A percentile compares a stretch with the other conserved stretches of the same genome.
Evolutionary conservation across 2,113 vertebrate genomes (phyloP).

Genomic region (Ptilonorhynchus violaceus): DNA sequence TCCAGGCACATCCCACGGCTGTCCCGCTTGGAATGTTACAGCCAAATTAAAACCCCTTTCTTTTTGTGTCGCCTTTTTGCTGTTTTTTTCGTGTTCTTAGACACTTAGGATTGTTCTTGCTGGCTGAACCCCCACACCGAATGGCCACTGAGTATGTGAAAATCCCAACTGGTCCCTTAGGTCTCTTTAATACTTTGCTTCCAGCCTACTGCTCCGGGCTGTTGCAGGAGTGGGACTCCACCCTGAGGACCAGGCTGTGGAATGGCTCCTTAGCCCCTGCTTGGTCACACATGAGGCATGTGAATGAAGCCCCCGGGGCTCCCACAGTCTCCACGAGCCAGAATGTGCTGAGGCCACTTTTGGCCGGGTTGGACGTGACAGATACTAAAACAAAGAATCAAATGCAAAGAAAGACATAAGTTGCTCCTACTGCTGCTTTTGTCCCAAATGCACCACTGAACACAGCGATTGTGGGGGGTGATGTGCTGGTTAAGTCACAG

Average conservation of each 20-base stretch:
- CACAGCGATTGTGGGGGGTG: not conserved
- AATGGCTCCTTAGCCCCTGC: not conserved
- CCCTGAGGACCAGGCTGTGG: slow-evolving; percentile 30
- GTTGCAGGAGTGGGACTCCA: not conserved
- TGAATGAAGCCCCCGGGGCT: slow-evolving; percentile 7
- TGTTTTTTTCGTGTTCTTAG: not conserved
- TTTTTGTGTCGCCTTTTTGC: not conserved
- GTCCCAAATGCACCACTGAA: not conserved
- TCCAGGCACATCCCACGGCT: not conserved
- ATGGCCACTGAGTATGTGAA: not conserved
- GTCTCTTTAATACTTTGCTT: not conserved
- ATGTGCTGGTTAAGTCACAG: not conserved
- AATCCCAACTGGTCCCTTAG: not conserved
- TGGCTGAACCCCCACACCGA: not conserved
- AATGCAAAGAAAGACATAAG: not conserved
- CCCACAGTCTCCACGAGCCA: not conserved
- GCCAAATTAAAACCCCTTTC: not conserved
- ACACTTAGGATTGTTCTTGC: not conserved
- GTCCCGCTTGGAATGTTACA: accelerated
- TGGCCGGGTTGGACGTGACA: not conserved
- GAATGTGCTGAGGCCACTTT: slow-evolving; percentile 19
- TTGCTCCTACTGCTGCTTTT: not conserved
- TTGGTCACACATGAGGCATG: slow-evolving; percentile 39
- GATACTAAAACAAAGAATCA: not conserved
- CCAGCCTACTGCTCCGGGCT: not conserved